Conservation (phyloP, 2,113 vertebrate genomes). For the Motacilla tschutschensis region DNA sequence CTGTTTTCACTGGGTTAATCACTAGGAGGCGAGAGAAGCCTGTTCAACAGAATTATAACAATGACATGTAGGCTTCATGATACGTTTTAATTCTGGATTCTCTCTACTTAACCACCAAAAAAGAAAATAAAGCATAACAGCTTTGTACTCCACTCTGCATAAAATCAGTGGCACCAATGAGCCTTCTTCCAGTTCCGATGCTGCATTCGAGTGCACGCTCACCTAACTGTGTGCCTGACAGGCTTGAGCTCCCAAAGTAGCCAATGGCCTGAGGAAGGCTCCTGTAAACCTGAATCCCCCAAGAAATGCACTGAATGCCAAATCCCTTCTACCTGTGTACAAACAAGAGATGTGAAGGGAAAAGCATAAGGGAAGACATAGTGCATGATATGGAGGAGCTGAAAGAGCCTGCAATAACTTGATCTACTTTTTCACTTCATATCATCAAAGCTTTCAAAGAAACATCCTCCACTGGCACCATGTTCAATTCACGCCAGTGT, state of each 20-base stretch:
- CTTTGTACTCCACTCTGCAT: background rate
- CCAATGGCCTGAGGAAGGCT: background rate
- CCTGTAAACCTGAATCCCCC: background rate
- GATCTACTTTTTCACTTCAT: background rate
- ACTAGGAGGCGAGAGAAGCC: background rate
- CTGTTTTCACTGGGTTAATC: background rate
- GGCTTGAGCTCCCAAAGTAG: background rate
- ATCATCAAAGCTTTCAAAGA: background rate
- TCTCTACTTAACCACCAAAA: background rate
- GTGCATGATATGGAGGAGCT: background rate
- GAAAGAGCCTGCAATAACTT: background rate
- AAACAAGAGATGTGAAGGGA: rapidly evolving
- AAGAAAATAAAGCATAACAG: background rate
- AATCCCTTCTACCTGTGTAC: background rate
- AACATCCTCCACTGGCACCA: background rate
- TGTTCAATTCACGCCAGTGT: background rate
- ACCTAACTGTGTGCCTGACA: background rate
- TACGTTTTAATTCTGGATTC: background rate
- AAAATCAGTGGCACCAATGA: background rate
- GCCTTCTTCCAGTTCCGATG: background rate
- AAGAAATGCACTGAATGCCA: background rate
- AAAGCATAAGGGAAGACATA: background rate
- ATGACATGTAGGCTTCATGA: background rate
- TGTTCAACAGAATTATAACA: background rate
- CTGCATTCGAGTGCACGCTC: background rate